Percentiles rank a stretch among this genome's conserved stretches.
Evolutionary conservation across 2,888 invertebrate genomes (phyloP).

Genomic region (Ecdyonurus torrentis): DNA sequence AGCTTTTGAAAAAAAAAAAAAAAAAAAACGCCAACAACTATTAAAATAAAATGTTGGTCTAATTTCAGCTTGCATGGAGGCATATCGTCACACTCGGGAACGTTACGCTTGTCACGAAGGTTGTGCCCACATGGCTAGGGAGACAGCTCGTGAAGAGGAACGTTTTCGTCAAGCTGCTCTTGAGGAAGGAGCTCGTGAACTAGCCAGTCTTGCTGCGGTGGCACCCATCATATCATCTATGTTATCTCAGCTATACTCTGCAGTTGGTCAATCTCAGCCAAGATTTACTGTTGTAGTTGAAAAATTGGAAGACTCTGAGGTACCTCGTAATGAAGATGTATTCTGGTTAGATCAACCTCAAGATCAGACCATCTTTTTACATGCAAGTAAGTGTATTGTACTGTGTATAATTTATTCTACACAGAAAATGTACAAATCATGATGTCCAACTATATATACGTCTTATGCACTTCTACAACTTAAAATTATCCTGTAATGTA

Average conservation of each 20-base stretch:
- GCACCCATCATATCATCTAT: neutral
- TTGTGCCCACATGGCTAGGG: slow-evolving; percentile 12
- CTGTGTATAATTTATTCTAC: too few relatives aligned
- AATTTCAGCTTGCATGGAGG: slow-evolving; percentile 14
- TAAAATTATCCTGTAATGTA: too few relatives aligned
- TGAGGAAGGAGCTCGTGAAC: neutral
- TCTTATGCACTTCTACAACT: too few relatives aligned
- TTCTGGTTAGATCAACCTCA: neutral
- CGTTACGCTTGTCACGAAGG: slow-evolving; percentile 14
- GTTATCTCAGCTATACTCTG: neutral
- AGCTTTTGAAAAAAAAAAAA: too few relatives aligned
- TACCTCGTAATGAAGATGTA: neutral
- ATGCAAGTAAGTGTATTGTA: neutral
- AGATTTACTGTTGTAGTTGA: neutral
- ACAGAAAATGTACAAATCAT: too few relatives aligned
- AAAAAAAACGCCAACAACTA: too few relatives aligned
- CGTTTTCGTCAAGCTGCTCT: neutral
- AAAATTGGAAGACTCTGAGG: neutral
- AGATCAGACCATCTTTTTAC: neutral
- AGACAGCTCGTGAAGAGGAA: neutral
- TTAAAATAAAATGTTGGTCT: too few relatives aligned
- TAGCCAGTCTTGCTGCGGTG: neutral
- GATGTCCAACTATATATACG: too few relatives aligned
- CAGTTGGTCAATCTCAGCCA: neutral
- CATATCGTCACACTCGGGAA: slow-evolving; percentile 13